These are phyloP conservation scores for Adelphocoris suturalis DNA, from an alignment of 2,888 invertebrate species.

Conservation along the genomic window DNA sequence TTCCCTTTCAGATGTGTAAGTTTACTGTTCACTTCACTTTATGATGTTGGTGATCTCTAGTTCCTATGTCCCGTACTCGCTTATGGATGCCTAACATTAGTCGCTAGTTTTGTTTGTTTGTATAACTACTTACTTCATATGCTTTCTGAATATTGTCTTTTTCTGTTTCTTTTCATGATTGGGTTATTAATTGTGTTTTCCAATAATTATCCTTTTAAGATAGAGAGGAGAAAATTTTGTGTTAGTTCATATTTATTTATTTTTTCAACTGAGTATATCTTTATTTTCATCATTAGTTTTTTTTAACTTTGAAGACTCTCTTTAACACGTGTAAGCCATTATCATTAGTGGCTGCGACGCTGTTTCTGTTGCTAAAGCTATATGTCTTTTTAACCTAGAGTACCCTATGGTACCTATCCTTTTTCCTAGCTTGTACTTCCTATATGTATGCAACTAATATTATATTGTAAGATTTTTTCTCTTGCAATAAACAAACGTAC, in stretches of 20 bases:
- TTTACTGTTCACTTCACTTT: background rate
- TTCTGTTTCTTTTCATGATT: background rate
- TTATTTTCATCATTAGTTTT: conserved; percentile 17
- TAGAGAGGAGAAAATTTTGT: conserved; percentile 68
- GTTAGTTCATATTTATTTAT: background rate
- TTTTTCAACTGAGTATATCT: conserved; percentile 3
- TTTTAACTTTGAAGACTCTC: conserved; percentile 7
- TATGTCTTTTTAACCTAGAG: conserved; percentile 16
- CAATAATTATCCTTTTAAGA: background rate
- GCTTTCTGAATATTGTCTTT: conserved; percentile 47
- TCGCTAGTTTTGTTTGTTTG: background rate
- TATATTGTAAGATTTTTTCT: conserved; percentile 58
- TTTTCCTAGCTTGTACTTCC: conserved; percentile 23
- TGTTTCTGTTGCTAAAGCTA: background rate
- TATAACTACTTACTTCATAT: background rate
- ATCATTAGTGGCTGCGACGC: background rate
- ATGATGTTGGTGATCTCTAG: conserved; percentile 16
- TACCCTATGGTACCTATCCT: background rate
- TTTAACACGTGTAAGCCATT: background rate
- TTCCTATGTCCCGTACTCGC: conserved; percentile 27
- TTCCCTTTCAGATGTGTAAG: background rate
- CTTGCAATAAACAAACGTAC: conserved; percentile 64
- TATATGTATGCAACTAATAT: conserved; percentile 45
- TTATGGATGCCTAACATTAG: background rate
- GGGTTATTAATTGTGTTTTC: conserved; percentile 20